Evolutionary conservation across 2,113 vertebrate species (phyloP).

Genomic region (Hippolais icterina): DNA sequence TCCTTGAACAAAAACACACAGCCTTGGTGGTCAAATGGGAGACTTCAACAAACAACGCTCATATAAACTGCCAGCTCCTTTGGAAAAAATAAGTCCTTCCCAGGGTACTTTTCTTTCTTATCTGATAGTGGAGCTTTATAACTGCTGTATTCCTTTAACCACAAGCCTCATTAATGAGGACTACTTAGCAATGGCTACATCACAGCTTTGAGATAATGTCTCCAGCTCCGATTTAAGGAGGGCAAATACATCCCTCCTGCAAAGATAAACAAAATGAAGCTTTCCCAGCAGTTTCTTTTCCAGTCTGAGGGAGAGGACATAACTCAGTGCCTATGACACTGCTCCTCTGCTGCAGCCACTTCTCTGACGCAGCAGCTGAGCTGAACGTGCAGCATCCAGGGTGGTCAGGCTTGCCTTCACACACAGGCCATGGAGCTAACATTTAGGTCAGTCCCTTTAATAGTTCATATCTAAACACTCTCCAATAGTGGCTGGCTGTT

Average conservation of each 20-base stretch:
- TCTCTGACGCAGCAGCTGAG: neutral
- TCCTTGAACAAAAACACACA: neutral
- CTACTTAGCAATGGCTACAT: neutral
- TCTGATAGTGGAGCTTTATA: neutral
- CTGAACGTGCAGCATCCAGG: neutral
- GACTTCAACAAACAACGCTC: neutral
- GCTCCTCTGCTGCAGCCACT: neutral
- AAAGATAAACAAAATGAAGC: constrained; percentile 17
- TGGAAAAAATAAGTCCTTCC: neutral
- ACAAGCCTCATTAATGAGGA: neutral
- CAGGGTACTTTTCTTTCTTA: constrained; percentile 18
- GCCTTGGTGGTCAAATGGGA: neutral
- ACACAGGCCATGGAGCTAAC: neutral
- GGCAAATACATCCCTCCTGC: neutral
- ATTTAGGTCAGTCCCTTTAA: neutral
- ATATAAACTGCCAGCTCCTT: neutral
- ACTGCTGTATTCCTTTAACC: neutral
- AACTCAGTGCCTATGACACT: neutral
- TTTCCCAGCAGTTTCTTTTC: neutral
- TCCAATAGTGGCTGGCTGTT: neutral
- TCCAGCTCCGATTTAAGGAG: neutral
- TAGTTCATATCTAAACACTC: neutral
- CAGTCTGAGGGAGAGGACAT: neutral
- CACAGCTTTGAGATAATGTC: neutral
- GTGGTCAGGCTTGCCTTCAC: neutral